These are phyloP conservation scores for Aleadryas rufinucha DNA, from an alignment of 2,113 vertebrate species.

Conservation along the genomic window DNA sequence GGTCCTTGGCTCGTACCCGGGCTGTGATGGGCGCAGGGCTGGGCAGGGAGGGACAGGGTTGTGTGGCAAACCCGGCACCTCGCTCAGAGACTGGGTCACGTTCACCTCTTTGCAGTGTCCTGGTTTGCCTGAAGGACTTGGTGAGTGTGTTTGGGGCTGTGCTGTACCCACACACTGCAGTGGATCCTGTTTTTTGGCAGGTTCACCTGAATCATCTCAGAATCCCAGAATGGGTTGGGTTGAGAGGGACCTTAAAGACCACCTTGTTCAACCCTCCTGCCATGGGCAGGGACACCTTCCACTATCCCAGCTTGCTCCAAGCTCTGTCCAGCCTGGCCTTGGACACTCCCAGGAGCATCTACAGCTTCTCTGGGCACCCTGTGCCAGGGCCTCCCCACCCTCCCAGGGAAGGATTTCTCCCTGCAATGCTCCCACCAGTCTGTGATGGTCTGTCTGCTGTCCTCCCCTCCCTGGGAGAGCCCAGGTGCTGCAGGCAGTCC, in stretches of 20 bases:
- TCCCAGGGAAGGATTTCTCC: neutral
- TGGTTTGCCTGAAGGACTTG: neutral
- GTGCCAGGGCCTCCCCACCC: fast-evolving
- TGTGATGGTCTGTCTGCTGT: neutral
- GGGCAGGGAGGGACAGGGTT: neutral
- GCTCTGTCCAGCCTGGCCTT: fast-evolving
- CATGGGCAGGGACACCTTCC: neutral
- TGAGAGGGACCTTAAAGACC: neutral
- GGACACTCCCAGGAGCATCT: neutral
- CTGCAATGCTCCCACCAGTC: neutral
- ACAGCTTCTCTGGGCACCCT: neutral
- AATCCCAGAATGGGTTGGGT: neutral
- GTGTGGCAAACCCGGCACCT: neutral
- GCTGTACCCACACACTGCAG: neutral
- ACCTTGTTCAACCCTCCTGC: neutral
- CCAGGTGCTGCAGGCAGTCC: neutral
- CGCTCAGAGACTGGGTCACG: fast-evolving
- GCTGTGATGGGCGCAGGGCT: neutral
- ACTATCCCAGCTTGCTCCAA: fast-evolving
- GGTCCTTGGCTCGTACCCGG: fast-evolving
- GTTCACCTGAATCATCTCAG: neutral
- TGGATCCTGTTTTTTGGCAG: neutral
- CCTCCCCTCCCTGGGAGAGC: neutral
- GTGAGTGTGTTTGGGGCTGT: neutral
- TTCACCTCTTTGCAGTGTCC: neutral